These are phyloP conservation scores for Hassar affinis DNA, from an alignment of 2,113 vertebrate species.

Conservation along the genomic window DNA sequence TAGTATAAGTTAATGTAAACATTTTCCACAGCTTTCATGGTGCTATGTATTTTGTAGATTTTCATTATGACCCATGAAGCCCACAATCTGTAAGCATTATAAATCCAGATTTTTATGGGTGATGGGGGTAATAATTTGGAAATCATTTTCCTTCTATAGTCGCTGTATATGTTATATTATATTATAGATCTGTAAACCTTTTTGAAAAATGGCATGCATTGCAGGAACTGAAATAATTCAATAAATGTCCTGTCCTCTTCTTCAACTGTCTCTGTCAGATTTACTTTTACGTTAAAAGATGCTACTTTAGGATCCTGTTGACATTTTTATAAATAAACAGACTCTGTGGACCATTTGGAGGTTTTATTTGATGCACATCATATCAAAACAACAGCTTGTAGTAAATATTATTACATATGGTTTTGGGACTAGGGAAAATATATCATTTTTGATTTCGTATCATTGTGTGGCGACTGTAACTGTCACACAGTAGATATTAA, in stretches of 20 bases:
- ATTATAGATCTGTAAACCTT: background rate
- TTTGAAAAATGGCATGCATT: background rate
- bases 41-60: background rate
- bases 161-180: background rate
- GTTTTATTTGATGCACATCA: background rate
- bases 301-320: background rate
- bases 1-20: background rate
- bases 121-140: background rate
- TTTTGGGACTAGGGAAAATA: background rate
- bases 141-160: background rate
- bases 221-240: background rate
- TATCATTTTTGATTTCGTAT: background rate
- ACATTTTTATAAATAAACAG: background rate
- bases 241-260: background rate
- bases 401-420: background rate
- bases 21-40: background rate
- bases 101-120: conserved; percentile 17
- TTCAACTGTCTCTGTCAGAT: background rate
- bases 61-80: background rate
- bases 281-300: background rate
- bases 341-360: background rate
- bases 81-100: conserved; percentile 7
- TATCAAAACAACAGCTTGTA: background rate
- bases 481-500: background rate
- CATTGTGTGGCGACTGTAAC: background rate